These are phyloP conservation scores for Meloidogyne hapla DNA, from an alignment of 1,140 invertebrate species.

Conservation along the genomic window DNA sequence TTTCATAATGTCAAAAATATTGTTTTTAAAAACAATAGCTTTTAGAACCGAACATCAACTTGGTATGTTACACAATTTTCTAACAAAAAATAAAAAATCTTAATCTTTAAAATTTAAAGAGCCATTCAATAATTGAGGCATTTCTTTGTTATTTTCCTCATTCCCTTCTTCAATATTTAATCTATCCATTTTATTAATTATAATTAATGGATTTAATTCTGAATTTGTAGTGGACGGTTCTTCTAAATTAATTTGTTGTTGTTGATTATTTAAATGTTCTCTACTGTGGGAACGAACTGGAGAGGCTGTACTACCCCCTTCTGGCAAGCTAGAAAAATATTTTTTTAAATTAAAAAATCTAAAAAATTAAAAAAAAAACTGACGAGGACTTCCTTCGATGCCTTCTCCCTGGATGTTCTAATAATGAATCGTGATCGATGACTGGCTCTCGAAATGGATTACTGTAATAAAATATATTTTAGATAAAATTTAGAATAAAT, in stretches of 20 bases:
- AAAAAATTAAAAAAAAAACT: background rate
- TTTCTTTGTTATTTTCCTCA: too few species aligned
- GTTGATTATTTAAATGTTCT: conserved; percentile 3
- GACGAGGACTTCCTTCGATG: background rate
- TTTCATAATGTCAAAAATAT: too few species aligned
- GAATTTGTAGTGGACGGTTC: too few species aligned
- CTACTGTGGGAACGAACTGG: background rate
- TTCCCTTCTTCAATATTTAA: too few species aligned
- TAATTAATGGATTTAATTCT: background rate
- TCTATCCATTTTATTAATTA: background rate
- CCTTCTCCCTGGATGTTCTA: background rate
- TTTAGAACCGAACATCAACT: too few species aligned
- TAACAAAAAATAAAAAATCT: too few species aligned
- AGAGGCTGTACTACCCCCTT: background rate
- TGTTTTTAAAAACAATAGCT: too few species aligned
- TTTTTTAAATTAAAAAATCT: background rate
- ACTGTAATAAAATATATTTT: background rate
- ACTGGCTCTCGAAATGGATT: background rate
- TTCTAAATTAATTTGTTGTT: background rate
- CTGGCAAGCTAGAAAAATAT: background rate
- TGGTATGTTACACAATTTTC: too few species aligned
- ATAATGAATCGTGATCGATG: background rate
- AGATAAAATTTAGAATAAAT: too few species aligned
- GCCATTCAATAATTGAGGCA: too few species aligned
- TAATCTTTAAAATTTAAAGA: too few species aligned